phyloP scores from a whole-genome alignment of 2,888 invertebrate species.

The Eilema caniola region DNA sequence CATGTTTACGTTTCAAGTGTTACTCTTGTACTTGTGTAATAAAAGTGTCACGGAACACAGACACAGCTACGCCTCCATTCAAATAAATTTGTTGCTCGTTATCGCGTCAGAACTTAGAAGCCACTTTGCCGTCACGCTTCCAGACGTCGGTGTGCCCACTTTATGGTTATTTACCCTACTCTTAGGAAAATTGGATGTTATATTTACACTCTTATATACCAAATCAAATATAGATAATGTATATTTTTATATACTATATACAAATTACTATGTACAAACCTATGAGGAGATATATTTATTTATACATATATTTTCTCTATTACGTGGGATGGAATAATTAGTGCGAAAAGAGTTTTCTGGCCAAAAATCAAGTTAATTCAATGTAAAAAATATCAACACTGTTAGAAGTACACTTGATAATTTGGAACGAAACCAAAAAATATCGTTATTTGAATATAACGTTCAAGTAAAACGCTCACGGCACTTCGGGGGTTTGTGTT shows the following conservation, averaged over 20 bases:
- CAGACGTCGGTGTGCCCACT: conserved; percentile 12
- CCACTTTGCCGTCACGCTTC: conserved; percentile 27
- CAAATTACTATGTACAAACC: no score
- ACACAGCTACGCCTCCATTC: conserved; percentile 6
- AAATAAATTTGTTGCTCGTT: conserved; percentile 29
- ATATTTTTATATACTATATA: neutral
- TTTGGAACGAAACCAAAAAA: conserved; percentile 40
- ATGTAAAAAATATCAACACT: conserved; percentile 7
- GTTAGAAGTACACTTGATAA: conserved; percentile 25
- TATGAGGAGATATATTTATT: no score
- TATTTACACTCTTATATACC: neutral
- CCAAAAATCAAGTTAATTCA: neutral
- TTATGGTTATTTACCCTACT: neutral
- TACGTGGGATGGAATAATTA: neutral
- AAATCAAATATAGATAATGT: neutral
- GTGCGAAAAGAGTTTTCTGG: neutral
- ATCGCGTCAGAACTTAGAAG: conserved; percentile 22
- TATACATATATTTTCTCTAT: no score
- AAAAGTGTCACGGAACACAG: neutral
- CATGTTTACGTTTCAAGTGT: conserved; percentile 8
- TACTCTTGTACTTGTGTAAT: neutral
- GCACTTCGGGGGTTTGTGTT: conserved; percentile 47
- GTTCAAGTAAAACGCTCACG: conserved; percentile 37
- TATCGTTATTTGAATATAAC: conserved; percentile 40
- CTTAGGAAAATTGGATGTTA: neutral